Evolutionary conservation across 2,113 vertebrate species (phyloP).

Genomic region (Pycnonotus jocosus): DNA sequence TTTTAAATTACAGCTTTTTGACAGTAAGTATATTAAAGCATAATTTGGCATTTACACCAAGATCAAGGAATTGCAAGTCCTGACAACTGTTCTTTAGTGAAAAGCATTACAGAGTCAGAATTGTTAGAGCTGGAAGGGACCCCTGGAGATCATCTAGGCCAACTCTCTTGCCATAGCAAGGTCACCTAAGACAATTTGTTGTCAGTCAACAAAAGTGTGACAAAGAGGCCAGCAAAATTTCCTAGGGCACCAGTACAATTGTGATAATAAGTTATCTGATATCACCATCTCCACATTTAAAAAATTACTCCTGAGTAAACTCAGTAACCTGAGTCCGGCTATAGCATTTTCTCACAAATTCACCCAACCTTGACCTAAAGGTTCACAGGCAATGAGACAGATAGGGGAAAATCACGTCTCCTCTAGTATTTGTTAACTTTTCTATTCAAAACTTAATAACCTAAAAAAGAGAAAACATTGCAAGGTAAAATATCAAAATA

Average conservation of each 20-base stretch:
- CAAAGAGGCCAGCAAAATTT: neutral
- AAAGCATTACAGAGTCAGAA: neutral
- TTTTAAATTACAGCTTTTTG: neutral
- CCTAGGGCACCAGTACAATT: rapidly evolving
- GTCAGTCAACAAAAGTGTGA: neutral
- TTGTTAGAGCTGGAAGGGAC: neutral
- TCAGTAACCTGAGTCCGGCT: neutral
- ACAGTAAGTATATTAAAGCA: neutral
- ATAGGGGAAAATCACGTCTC: rapidly evolving
- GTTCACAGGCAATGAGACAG: rapidly evolving
- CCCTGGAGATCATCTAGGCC: neutral
- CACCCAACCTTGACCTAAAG: neutral
- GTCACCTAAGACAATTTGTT: neutral
- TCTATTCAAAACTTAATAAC: neutral
- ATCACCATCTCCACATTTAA: neutral
- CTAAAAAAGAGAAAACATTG: neutral
- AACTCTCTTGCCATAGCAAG: neutral
- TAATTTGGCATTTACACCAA: neutral
- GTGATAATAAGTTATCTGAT: neutral
- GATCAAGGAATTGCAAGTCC: neutral
- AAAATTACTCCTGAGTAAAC: neutral
- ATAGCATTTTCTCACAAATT: neutral
- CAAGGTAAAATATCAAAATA: neutral
- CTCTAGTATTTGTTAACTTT: neutral
- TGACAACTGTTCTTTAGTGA: neutral